These are phyloP conservation scores for Odontothrips loti DNA, from an alignment of 2,888 invertebrate species.

Conservation along the genomic window DNA sequence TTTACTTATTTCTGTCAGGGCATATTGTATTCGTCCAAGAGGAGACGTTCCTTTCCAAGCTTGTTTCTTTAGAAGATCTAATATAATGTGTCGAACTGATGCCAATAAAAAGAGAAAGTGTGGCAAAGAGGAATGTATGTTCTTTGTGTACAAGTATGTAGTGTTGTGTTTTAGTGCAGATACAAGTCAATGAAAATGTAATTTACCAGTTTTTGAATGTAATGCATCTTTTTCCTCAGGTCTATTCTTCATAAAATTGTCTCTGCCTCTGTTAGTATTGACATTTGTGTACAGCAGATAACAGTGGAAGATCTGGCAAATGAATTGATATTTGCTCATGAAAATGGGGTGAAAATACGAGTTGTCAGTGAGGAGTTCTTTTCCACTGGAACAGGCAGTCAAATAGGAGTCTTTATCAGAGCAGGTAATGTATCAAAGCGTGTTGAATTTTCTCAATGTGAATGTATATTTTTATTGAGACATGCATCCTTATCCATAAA, in stretches of 20 bases:
- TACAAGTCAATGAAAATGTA: background rate
- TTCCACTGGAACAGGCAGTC: background rate
- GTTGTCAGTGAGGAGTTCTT: background rate
- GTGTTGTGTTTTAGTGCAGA: background rate
- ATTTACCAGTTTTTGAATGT: background rate
- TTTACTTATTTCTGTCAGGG: background rate
- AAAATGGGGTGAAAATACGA: background rate
- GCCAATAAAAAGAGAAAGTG: background rate
- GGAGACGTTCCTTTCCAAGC: background rate
- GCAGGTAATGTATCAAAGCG: background rate
- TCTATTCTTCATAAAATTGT: slow-evolving; percentile 1
- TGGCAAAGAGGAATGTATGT: background rate
- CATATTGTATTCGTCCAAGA: background rate
- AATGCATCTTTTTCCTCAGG: background rate
- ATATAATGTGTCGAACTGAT: background rate
- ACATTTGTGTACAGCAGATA: background rate
- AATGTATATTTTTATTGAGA: background rate
- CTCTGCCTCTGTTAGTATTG: background rate
- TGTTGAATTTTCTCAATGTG: background rate
- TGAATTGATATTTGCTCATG: background rate
- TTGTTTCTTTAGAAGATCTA: background rate
- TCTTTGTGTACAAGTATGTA: background rate
- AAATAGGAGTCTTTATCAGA: background rate
- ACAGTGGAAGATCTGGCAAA: background rate
- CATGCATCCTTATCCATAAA: background rate